A percentile compares a stretch with the other conserved stretches of the same genome.
These are phyloP conservation scores for Camponotus floridanus DNA, from an alignment of 1,140 invertebrate genomes.

Conservation along the genomic window DNA sequence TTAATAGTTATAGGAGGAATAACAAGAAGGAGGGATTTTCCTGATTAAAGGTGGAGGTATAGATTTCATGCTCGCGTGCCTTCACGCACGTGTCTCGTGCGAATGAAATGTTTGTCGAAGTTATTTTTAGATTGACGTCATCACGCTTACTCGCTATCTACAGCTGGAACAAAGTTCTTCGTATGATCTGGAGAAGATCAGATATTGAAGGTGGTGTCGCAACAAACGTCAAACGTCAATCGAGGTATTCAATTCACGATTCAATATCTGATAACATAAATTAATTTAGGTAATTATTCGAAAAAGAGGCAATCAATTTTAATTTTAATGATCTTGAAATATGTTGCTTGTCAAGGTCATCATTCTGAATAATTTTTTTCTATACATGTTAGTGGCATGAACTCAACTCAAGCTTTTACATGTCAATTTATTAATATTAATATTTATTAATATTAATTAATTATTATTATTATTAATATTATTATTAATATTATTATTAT, in stretches of 20 bases:
- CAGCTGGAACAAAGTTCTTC: slow-evolving; percentile 25
- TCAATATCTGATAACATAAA: not conserved
- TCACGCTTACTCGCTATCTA: slow-evolving; percentile 21
- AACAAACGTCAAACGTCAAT: not conserved
- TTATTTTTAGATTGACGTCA: slow-evolving; percentile 48
- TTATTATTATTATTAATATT: no score
- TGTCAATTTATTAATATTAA: no score
- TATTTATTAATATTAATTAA: no score
- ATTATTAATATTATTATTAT: no score
- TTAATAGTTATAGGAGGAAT: not conserved
- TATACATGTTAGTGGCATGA: no score
- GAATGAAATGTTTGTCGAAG: slow-evolving; percentile 29
- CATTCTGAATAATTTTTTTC: no score
- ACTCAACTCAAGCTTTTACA: no score
- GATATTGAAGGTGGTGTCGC: not conserved
- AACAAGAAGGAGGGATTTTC: not conserved
- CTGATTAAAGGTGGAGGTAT: not conserved
- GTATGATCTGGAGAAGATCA: not conserved
- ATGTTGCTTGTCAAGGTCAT: no score
- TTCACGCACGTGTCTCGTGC: slow-evolving; percentile 6
- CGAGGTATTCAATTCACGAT: not conserved
- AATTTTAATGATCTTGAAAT: no score
- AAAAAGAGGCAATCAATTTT: no score
- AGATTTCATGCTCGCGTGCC: slow-evolving; percentile 7
- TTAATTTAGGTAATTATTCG: no score